phyloP scores from a whole-genome alignment of 1,140 invertebrate genomes.

The Neelides sp. region DNA sequence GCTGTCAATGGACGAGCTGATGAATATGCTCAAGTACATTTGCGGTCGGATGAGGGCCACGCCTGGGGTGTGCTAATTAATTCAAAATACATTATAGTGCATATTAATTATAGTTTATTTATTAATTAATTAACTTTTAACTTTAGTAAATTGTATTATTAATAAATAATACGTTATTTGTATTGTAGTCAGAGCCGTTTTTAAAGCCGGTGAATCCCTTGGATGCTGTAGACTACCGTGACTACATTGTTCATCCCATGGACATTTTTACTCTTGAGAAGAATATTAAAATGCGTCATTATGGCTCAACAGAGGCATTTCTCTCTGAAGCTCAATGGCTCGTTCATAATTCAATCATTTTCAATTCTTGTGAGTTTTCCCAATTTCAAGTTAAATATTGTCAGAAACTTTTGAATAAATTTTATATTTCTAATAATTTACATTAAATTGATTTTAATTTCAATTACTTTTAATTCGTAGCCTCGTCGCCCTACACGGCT shows the following conservation, averaged over 20 bases:
- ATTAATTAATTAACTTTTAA: slow-evolving; percentile 11
- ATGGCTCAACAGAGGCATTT: slow-evolving; percentile 79
- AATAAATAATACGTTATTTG: slow-evolving; percentile 2
- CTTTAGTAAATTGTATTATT: background rate
- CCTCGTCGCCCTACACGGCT: slow-evolving; percentile 60
- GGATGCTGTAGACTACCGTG: slow-evolving; percentile 27
- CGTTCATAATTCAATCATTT: slow-evolving; percentile 78
- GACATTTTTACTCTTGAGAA: slow-evolving; percentile 60
- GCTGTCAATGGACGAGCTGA: slow-evolving; percentile 56
- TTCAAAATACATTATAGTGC: slow-evolving; percentile 1
- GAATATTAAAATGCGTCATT: slow-evolving; percentile 63
- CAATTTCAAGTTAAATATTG: slow-evolving; percentile 1
- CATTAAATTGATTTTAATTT: slow-evolving; percentile 4
- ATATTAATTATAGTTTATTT: slow-evolving; percentile 8
- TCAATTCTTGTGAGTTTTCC: slow-evolving; percentile 57
- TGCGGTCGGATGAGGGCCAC: slow-evolving; percentile 56
- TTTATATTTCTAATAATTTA: background rate
- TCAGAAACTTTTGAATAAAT: background rate
- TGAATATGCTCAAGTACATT: slow-evolving; percentile 58
- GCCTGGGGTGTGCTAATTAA: slow-evolving; percentile 48
- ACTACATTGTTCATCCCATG: slow-evolving; percentile 42
- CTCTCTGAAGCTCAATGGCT: slow-evolving; percentile 82
- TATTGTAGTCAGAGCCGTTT: slow-evolving; percentile 26
- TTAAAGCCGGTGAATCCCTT: slow-evolving; percentile 21
- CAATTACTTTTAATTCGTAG: slow-evolving; percentile 38